Evolutionary conservation across 2,113 vertebrate species (phyloP).

Genomic region (Hypocryptadius cinnamomeus): DNA sequence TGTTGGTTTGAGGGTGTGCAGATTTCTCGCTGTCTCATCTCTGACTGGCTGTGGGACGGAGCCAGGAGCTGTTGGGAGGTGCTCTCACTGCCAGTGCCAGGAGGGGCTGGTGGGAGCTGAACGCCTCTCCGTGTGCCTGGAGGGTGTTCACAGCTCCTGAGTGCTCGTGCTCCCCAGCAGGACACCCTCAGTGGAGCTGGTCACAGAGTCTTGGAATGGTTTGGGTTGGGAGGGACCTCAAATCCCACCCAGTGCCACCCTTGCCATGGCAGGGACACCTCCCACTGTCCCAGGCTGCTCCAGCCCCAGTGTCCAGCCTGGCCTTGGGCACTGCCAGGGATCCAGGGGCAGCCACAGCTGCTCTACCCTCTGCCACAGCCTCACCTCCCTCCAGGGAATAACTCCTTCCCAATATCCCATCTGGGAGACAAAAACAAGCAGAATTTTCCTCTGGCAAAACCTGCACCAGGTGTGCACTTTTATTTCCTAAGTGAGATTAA

Average conservation of each 20-base stretch:
- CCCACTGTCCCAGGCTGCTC: neutral
- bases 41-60: neutral
- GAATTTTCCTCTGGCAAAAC: neutral
- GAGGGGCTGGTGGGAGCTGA: neutral
- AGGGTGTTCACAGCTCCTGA: neutral
- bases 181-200: neutral
- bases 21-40: neutral
- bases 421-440: neutral
- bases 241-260: accelerated
- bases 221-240: neutral
- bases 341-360: neutral
- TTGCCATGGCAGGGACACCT: neutral
- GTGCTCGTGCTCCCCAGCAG: neutral
- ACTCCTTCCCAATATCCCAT: neutral
- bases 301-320: neutral
- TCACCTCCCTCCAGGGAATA: accelerated
- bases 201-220: no score
- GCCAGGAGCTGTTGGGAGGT: neutral
- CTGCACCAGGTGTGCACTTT: accelerated
- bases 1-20: neutral
- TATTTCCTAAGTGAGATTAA: neutral
- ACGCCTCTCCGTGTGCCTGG: neutral
- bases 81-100: neutral
- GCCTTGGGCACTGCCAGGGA: neutral
- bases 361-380: neutral